These are phyloP conservation scores for Nezara viridula DNA, from an alignment of 2,888 invertebrate species.

Conservation along the genomic window DNA sequence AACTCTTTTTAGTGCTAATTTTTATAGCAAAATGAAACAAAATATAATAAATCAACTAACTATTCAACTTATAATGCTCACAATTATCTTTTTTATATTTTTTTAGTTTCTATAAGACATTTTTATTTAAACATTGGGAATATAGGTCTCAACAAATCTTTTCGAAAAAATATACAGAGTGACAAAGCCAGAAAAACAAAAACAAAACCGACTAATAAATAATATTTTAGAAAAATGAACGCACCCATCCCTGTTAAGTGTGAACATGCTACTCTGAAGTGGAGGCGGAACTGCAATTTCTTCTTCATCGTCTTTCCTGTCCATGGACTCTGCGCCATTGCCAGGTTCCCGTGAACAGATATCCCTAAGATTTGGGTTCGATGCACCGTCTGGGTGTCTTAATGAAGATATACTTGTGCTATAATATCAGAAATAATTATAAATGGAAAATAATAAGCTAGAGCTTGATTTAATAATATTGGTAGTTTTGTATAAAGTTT, in stretches of 20 bases:
- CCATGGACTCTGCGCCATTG: conserved; percentile 64
- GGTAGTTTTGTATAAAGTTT: too few relatives aligned
- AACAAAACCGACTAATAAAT: too few relatives aligned
- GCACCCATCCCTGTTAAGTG: conserved; percentile 60
- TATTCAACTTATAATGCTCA: too few relatives aligned
- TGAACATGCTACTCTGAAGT: conserved; percentile 63
- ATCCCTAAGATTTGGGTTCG: conserved; percentile 89
- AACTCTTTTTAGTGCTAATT: not conserved
- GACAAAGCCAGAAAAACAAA: too few relatives aligned
- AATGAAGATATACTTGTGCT: conserved; percentile 69
- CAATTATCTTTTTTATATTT: too few relatives aligned
- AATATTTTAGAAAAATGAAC: not conserved
- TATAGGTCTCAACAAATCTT: too few relatives aligned
- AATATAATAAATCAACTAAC: too few relatives aligned
- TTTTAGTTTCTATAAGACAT: too few relatives aligned
- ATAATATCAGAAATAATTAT: not conserved
- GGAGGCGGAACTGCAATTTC: conserved; percentile 66
- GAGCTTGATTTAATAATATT: too few relatives aligned
- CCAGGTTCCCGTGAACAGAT: conserved; percentile 68
- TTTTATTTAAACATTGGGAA: too few relatives aligned
- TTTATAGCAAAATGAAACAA: not conserved
- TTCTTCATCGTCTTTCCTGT: conserved; percentile 64
- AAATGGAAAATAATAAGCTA: not conserved
- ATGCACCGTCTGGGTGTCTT: conserved; percentile 92
- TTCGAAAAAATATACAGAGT: too few relatives aligned